These are phyloP conservation scores for Zeuzera pyrina DNA, from an alignment of 2,888 invertebrate species.

Conservation along the genomic window DNA sequence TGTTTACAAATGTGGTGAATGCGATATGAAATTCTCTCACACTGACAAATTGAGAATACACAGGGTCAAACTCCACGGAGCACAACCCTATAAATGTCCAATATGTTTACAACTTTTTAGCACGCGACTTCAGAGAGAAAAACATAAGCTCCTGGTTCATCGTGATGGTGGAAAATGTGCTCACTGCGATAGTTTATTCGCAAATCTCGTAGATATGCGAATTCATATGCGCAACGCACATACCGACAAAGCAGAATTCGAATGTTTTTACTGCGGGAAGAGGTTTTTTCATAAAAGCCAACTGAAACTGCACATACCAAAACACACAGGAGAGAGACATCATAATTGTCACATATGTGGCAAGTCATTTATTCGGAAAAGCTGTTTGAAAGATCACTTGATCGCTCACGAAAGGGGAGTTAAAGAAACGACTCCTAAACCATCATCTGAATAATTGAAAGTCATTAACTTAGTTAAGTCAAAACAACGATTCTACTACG, in stretches of 20 bases:
- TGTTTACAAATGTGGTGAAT: constrained; percentile 15
- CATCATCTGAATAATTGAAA: too few relatives aligned
- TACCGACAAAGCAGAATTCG: constrained; percentile 19
- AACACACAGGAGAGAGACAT: constrained; percentile 40
- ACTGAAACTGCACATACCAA: constrained; percentile 27
- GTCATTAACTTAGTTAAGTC: too few relatives aligned
- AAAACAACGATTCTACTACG: too few relatives aligned
- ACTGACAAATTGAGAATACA: constrained; percentile 9
- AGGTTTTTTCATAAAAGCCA: constrained; percentile 11
- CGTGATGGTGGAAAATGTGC: constrained; percentile 11
- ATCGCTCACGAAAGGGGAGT: constrained; percentile 46
- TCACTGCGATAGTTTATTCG: constrained; percentile 25
- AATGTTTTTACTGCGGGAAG: constrained; percentile 14
- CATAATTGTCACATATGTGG: constrained; percentile 58
- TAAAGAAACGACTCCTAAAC: too few relatives aligned
- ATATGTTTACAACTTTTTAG: constrained; percentile 12
- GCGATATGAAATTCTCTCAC: constrained; percentile 35
- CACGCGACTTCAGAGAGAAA: constrained; percentile 9
- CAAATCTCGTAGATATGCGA: constrained; percentile 38
- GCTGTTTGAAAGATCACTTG: constrained; percentile 56
- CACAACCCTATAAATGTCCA: constrained; percentile 11
- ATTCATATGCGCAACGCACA: constrained; percentile 51
- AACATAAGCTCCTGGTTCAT: constrained; percentile 12
- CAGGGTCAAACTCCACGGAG: constrained; percentile 10
- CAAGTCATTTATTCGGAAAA: constrained; percentile 52